phyloP scores from a whole-genome alignment of 2,888 invertebrate genomes.

The Caenorhabditis sp. region DNA sequence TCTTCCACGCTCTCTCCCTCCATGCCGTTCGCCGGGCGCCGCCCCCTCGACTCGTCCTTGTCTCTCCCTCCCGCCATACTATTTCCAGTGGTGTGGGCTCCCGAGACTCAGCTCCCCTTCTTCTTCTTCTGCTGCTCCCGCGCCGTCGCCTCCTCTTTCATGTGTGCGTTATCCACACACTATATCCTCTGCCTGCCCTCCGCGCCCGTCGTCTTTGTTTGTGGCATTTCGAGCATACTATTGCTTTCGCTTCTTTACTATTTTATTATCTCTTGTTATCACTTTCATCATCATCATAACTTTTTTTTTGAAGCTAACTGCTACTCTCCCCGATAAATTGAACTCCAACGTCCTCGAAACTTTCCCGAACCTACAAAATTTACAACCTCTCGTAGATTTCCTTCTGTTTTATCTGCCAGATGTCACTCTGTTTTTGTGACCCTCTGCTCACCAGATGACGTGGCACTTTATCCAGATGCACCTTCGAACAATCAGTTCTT shows the following conservation, averaged over 20 bases:
- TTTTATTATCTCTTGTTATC: conserved; percentile 44
- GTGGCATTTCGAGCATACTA: conserved; percentile 63
- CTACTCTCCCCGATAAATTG: too few relatives aligned
- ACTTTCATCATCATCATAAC: conserved; percentile 25
- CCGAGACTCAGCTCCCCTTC: conserved; percentile 39
- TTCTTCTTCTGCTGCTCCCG: conserved; percentile 48
- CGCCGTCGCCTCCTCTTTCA: conserved; percentile 53
- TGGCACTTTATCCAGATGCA: conserved; percentile 13
- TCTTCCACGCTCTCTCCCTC: conserved; percentile 14
- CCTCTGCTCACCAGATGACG: conserved; percentile 12
- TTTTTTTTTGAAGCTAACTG: too few relatives aligned
- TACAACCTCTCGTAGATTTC: background rate
- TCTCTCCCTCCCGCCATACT: conserved; percentile 35
- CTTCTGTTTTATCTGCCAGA: conserved; percentile 55
- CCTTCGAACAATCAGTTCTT: conserved; percentile 27
- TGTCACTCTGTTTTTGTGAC: conserved; percentile 29
- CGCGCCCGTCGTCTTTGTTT: conserved; percentile 54
- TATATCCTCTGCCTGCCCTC: conserved; percentile 41
- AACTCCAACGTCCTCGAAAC: background rate
- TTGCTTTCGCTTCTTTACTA: conserved; percentile 58
- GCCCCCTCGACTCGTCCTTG: conserved; percentile 54
- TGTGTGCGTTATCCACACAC: conserved; percentile 60
- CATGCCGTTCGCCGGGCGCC: conserved; percentile 63
- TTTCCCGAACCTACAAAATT: background rate
- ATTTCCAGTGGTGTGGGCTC: conserved; percentile 56